Conservation (phyloP, 2,797 vertebrate species). For the Agapornis canus region DNA sequence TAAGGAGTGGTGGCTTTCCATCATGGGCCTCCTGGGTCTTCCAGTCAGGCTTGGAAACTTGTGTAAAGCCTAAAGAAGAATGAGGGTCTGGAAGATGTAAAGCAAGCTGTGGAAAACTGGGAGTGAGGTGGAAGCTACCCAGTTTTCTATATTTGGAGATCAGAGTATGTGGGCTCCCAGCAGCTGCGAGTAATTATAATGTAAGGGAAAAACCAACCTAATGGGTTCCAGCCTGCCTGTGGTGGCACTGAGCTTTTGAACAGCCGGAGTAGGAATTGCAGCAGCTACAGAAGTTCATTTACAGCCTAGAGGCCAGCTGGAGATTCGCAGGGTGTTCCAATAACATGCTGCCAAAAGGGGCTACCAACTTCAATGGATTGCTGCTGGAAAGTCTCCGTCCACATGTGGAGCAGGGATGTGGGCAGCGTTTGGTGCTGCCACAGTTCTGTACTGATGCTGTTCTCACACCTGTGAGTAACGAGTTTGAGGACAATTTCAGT, state of each 20-base stretch:
- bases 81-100: neutral
- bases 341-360: neutral
- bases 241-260: neutral
- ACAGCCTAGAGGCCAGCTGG: neutral
- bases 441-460: neutral
- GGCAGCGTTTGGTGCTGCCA: rapidly evolving
- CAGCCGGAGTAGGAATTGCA: neutral
- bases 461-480: neutral
- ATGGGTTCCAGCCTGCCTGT: slow-evolving; percentile 13
- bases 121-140: neutral
- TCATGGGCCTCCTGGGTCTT: neutral
- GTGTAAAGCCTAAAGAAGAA: neutral
- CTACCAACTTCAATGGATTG: rapidly evolving
- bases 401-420: neutral
- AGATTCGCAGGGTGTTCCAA: neutral
- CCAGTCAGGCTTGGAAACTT: neutral
- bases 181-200: slow-evolving; percentile 19
- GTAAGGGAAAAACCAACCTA: neutral
- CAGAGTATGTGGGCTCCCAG: neutral
- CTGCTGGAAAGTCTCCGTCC: neutral
- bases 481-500: neutral
- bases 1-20: neutral
- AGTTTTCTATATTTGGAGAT: slow-evolving; percentile 19
- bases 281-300: neutral
- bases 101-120: neutral